Evolutionary conservation across 2,113 vertebrate species (phyloP), one percentile per base, ranked within the genome.

Genomic region (Myotis davidii): DNA sequence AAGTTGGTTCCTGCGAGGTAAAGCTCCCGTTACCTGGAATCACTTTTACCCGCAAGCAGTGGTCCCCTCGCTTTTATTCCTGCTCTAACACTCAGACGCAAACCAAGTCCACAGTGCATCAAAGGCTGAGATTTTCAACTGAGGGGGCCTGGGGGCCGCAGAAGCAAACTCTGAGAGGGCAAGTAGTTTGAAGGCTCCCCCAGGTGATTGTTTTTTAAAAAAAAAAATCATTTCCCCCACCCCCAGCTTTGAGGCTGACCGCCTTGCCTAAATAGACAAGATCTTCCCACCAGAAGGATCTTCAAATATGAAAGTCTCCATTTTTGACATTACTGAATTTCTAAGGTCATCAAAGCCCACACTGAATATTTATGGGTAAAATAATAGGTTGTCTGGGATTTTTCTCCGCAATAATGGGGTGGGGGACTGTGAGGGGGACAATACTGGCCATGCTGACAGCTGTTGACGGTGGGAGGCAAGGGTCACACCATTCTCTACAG

Each of bases 381-480:
- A 32, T 48, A 61, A 61, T n/a, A 54, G 0, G 12, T 4, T 39
- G 16, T 17, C 27, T 85, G 50, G 50, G 37, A 54, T 73, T 65
- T 56, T 10, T 13, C 10, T 13, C 87, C 23, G 92, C 56, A 93
- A 64, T 42, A 79, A 50, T 13, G 32, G n/a, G 10, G n/a, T 2
- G 9, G 12, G 73, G 17, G 79, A 9, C 17, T 7, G 29, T 1
- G 29, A 1, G 5, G 27, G 45, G 2, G 27, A 6, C 32, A 37
- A 20, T 3, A 27, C 0, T 0, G 45, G 84, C 73, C 20, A 3
- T 0, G 21, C 0, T 50, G 61, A 42, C 42, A 9, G 21, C 3
- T 14, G 7, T 1, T 0, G 8, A 13, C 6, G 23, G 16, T 29
- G 27, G 52, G 27, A 23, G 54, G 9, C 23, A 50, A 29, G 6